Evolutionary conservation across 1,140 invertebrate species (phyloP).

Genomic region (Ceratina australensis): DNA sequence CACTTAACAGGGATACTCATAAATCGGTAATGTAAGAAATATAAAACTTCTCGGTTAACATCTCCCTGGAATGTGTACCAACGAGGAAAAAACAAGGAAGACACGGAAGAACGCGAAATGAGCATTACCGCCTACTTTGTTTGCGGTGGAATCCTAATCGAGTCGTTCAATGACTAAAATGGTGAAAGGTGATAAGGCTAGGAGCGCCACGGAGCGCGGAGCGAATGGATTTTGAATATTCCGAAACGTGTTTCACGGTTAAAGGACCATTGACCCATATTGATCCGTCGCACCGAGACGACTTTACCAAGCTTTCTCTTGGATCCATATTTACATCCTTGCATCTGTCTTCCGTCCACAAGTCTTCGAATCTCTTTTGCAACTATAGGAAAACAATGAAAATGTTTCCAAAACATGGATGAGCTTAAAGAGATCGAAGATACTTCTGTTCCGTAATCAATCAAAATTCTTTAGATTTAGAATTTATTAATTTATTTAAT

Average conservation of each 20-base stretch:
- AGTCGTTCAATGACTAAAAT: not conserved
- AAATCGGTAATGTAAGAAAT: too few species aligned
- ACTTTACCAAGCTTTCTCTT: slow-evolving; percentile 53
- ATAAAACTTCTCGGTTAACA: too few species aligned
- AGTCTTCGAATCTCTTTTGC: too few species aligned
- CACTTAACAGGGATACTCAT: too few species aligned
- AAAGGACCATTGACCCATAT: slow-evolving; percentile 54
- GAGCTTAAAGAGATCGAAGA: not conserved
- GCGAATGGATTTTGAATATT: slow-evolving; percentile 41
- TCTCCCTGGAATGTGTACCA: not conserved
- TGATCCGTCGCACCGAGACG: slow-evolving; percentile 28
- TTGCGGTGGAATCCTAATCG: not conserved
- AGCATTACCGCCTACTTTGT: not conserved
- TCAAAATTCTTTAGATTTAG: too few species aligned
- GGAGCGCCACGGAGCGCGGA: not conserved
- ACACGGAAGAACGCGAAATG: not conserved
- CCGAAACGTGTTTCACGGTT: slow-evolving; percentile 43
- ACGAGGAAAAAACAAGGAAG: not conserved
- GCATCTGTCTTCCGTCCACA: not conserved
- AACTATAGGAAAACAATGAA: too few species aligned
- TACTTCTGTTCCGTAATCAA: too few species aligned
- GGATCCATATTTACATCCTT: slow-evolving; percentile 45
- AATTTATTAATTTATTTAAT: too few species aligned
- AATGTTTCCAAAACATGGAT: too few species aligned
- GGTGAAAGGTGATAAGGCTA: not conserved